Evolutionary conservation across 2,113 vertebrate genomes (phyloP).

Genomic region (Verasper variegatus): DNA sequence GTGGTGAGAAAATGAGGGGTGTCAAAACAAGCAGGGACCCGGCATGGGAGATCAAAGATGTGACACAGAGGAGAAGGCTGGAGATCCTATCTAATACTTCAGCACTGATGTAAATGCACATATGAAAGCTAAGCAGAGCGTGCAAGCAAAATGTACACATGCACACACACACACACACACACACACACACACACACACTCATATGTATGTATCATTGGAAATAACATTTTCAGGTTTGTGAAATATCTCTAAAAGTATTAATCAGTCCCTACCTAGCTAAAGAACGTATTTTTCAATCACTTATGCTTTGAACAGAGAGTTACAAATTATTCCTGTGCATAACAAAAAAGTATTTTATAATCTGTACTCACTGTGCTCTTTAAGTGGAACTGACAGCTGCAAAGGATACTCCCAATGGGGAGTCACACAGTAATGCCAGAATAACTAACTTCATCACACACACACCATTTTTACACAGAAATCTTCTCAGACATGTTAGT

Average conservation of each 20-base stretch:
- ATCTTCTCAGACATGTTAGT: background rate
- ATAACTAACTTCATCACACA: background rate
- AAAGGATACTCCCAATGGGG: background rate
- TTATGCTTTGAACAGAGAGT: background rate
- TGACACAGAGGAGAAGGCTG: slow-evolving; percentile 21
- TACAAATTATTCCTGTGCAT: background rate
- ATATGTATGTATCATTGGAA: background rate
- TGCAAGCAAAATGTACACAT: background rate
- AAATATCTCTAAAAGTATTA: background rate
- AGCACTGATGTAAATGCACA: slow-evolving; percentile 3
- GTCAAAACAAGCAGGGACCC: slow-evolving; percentile 56
- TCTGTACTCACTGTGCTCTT: background rate
- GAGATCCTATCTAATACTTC: slow-evolving; percentile 30
- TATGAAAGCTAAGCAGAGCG: background rate
- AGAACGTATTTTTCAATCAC: background rate
- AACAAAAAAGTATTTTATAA: background rate
- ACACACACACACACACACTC: background rate
- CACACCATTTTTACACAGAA: background rate
- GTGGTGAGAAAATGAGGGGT: slow-evolving; percentile 59
- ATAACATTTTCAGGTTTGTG: background rate
- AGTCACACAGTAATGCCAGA: slow-evolving; percentile 1
- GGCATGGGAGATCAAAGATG: slow-evolving; percentile 42
- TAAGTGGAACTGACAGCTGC: slow-evolving; percentile 8
- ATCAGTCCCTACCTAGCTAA: background rate
- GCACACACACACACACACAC: slow-evolving; percentile 2